Percentiles rank a stretch among this genome's conserved stretches.
These are phyloP conservation scores for Holacanthella duospinosa DNA, from an alignment of 2,888 invertebrate species.

Conservation along the genomic window DNA sequence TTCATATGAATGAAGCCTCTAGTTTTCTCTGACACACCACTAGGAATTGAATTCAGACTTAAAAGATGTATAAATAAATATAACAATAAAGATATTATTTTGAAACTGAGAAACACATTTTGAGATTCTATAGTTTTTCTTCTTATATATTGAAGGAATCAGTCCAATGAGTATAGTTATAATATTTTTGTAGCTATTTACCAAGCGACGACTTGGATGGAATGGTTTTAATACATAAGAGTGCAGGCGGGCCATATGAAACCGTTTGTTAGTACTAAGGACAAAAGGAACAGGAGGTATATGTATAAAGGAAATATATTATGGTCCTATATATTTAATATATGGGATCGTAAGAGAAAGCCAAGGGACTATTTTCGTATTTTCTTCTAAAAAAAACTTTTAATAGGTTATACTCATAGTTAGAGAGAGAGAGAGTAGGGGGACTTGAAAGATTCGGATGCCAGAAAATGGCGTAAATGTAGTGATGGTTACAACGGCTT, in stretches of 20 bases:
- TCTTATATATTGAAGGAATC: too few species aligned
- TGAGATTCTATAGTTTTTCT: too few species aligned
- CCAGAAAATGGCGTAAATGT: neutral
- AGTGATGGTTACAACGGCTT: slow-evolving; percentile 12
- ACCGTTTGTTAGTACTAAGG: neutral
- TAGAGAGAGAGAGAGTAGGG: too few species aligned
- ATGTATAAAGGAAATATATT: neutral
- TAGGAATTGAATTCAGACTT: neutral
- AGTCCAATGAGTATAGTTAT: neutral
- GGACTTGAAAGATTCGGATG: neutral
- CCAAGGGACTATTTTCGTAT: neutral
- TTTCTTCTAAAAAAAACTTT: neutral
- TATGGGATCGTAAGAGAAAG: neutral
- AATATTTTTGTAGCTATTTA: neutral
- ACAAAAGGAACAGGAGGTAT: neutral
- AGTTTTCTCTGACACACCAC: neutral
- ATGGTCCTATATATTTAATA: neutral
- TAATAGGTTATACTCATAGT: neutral
- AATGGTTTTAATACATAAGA: neutral
- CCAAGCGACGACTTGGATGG: neutral
- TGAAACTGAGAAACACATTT: too few species aligned
- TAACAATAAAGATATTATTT: neutral
- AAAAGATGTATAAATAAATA: neutral
- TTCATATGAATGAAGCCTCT: neutral
- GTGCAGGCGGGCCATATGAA: neutral